Conservation (phyloP, 2,888 invertebrate species). For the Morpho achilles region DNA sequence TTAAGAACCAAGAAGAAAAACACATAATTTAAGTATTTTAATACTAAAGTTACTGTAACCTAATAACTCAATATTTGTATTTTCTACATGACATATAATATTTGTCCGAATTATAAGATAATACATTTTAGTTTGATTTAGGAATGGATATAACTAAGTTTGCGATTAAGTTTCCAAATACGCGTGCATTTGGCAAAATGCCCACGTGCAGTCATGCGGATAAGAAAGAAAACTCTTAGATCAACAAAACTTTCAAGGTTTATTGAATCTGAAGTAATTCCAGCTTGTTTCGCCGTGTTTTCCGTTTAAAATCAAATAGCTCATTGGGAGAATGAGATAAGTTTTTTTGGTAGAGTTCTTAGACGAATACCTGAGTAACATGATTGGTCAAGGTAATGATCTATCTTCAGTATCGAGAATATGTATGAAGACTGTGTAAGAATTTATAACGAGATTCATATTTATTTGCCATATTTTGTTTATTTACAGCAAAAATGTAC, state of each 20-base stretch:
- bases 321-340: background rate
- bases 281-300: background rate
- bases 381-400: too few species aligned
- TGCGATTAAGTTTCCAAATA: constrained; percentile 41
- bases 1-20: too few species aligned
- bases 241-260: constrained; percentile 15
- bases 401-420: too few species aligned
- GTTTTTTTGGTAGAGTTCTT: background rate
- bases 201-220: constrained; percentile 27
- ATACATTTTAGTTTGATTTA: constrained; percentile 5
- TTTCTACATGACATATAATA: background rate
- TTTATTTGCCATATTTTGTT: too few species aligned
- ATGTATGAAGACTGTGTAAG: too few species aligned
- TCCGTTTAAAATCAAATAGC: constrained; percentile 3
- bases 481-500: too few species aligned
- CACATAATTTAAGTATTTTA: too few species aligned
- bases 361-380: too few species aligned
- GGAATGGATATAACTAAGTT: constrained; percentile 18
- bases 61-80: too few species aligned
- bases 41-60: too few species aligned
- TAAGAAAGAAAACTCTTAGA: constrained; percentile 15
- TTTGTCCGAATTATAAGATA: background rate
- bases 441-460: too few species aligned
- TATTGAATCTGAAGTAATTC: constrained; percentile 14
- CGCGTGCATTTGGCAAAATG: constrained; percentile 38